A percentile compares a stretch with the other conserved stretches of the same genome.
Conservation (phyloP, 2,888 invertebrate species). For the Ecliptopera silaceata region DNA sequence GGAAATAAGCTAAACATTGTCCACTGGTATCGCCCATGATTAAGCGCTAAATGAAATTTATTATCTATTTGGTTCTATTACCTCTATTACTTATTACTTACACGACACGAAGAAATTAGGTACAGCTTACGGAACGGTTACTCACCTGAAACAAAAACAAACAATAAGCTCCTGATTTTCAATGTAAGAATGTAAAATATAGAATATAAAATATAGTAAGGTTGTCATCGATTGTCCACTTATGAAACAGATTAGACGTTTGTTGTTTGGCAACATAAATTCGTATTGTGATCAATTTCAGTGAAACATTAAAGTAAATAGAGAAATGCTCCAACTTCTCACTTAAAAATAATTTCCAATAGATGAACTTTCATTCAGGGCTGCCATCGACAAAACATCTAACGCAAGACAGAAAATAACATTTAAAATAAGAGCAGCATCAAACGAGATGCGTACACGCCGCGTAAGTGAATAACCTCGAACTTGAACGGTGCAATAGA, state of each 20-base stretch:
- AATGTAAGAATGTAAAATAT: slow-evolving; percentile 44
- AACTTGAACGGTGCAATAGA: slow-evolving; percentile 70
- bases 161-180: slow-evolving; percentile 42
- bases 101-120: slow-evolving; percentile 40
- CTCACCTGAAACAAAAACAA: slow-evolving; percentile 62
- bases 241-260: slow-evolving; percentile 1
- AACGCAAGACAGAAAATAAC: slow-evolving; percentile 8
- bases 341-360: no score
- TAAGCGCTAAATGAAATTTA: not conserved
- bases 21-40: not conserved
- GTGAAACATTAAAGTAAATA: no score
- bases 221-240: slow-evolving; percentile 7
- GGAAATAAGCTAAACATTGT: not conserved
- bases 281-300: no score
- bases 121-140: slow-evolving; percentile 54
- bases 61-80: not conserved
- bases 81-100: slow-evolving; percentile 33
- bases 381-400: not conserved
- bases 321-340: not conserved
- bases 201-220: slow-evolving; percentile 11
- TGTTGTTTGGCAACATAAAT: not conserved
- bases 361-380: no score
- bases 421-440: slow-evolving; percentile 24
- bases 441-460: slow-evolving; percentile 20
- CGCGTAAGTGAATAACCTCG: slow-evolving; percentile 67